phyloP scores from a whole-genome alignment of 1,140 invertebrate genomes.

The Brachionus sp. region DNA sequence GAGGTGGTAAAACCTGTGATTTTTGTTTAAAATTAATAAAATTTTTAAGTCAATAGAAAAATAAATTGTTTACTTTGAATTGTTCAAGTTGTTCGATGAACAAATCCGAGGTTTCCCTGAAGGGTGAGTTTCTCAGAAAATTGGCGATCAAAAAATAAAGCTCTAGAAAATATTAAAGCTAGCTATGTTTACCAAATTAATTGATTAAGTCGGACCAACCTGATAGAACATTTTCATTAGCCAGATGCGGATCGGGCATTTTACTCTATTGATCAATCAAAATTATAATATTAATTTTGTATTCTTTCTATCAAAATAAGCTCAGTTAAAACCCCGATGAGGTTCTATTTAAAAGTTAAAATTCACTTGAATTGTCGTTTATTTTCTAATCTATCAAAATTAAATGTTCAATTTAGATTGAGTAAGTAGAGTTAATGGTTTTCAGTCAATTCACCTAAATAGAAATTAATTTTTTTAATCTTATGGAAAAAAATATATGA shows the following conservation, averaged over 20 bases:
- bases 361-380: not conserved
- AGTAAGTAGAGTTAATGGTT: not conserved
- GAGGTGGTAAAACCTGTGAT: conserved; percentile 10
- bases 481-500: not conserved
- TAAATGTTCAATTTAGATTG: not conserved
- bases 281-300: not conserved
- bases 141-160: conserved; percentile 44
- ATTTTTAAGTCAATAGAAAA: not conserved
- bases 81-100: conserved; percentile 1
- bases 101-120: not conserved
- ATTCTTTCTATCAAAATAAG: not conserved
- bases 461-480: not conserved
- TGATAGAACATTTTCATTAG: conserved; percentile 2
- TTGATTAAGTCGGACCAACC: not conserved
- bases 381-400: not conserved
- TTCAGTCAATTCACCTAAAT: not conserved
- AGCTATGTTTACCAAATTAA: not conserved
- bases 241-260: not conserved
- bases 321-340: not conserved
- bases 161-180: not conserved
- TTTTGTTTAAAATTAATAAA: not conserved
- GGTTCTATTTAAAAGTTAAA: not conserved
- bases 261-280: not conserved
- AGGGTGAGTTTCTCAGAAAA: conserved; percentile 23
- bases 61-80: not conserved